Base-by-base conservation (phyloP, 2,888 invertebrate genomes). In the Caenorhabditis japonica region DNA sequence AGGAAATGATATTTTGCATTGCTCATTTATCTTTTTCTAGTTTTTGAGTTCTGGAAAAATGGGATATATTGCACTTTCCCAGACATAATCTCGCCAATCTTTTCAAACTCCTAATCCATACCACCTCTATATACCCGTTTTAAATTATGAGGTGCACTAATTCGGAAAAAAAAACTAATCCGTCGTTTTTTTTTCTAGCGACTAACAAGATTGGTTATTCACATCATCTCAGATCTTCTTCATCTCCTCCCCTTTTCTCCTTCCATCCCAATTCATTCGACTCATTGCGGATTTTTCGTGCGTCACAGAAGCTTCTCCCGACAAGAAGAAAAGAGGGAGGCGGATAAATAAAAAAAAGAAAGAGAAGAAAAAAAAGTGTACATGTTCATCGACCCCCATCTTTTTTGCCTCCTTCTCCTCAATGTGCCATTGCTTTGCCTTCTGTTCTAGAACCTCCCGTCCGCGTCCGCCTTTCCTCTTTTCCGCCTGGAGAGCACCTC, bases 151-250 rank as follows among this genome's bases (percentile, higher is more conserved):
- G n/a, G n/a, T n/a, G 5, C 30, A 30, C 30, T 30, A 30, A 30
- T 30, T 30, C 30, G n/a, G n/a, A n/a, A 30, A 30, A 10, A 30
- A 5, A 36, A 19, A 53, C 36, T 61, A 46, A 61, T 56, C 64
- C 25, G n/a, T n/a, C 43, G 38, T 21, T 33, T 36, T 51, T 41
- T 51, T 43, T 27, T 17, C 39, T 4, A 12, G 1, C 33, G 3
- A 39, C 62, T 61, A 62, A 62, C 53, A 62, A 62, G 62, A 62
- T 64, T 66, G 66, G 51, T 66, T 51, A 56, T 66, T 56, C 51
- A 56, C 46, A 56, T 64, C 64, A 56, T 66, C 49, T 5, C 41
- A 17, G n/a, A 13, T 34, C 33, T 51, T 47, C 13, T 13, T 44
- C 30, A 25, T 38, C 23, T 46, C 27, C 46, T 43, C 15, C 39